Conservation (phyloP, 37 sponge, comb jelly and placozoan species). For the Bolinopsis microptera region DNA sequence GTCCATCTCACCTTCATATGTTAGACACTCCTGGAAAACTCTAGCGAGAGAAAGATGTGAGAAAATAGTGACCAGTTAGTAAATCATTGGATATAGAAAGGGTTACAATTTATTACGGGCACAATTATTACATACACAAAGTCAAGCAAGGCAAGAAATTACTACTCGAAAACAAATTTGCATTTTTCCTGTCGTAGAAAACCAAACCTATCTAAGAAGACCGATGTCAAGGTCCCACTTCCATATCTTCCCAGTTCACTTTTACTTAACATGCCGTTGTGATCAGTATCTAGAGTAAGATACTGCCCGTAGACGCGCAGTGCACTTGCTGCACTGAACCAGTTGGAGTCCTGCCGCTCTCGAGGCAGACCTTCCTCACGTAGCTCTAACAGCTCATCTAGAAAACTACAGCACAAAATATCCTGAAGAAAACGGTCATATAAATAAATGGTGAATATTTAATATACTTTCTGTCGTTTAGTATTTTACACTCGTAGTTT, state of each 20-base stretch:
- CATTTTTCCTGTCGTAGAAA: too few species aligned
- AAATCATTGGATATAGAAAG: too few species aligned
- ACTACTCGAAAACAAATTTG: too few species aligned
- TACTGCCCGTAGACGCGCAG: conserved; percentile 97
- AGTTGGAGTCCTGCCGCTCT: conserved; percentile 85
- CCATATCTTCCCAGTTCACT: conserved; percentile 82
- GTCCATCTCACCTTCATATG: conserved; percentile 99
- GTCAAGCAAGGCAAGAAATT: too few species aligned
- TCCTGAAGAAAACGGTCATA: conserved; percentile 71
- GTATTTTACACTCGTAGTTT: too few species aligned
- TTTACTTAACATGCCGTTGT: conserved; percentile 96
- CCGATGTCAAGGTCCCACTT: conserved; percentile 83
- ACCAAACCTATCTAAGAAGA: conserved; percentile 79
- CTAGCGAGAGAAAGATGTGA: conserved; percentile 32
- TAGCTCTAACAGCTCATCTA: conserved; percentile 94
- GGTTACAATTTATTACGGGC: too few species aligned
- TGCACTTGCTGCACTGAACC: conserved; percentile 96
- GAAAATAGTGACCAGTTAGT: too few species aligned
- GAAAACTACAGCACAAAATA: conserved; percentile 89
- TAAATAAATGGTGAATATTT: background rate
- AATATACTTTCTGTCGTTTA: too few species aligned
- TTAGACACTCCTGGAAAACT: conserved; percentile 97
- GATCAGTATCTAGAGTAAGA: conserved; percentile 88
- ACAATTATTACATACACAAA: too few species aligned
- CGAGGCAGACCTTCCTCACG: conserved; percentile 89